Conservation (phyloP, 2,888 invertebrate species). For the Mechanitis messenoides region DNA sequence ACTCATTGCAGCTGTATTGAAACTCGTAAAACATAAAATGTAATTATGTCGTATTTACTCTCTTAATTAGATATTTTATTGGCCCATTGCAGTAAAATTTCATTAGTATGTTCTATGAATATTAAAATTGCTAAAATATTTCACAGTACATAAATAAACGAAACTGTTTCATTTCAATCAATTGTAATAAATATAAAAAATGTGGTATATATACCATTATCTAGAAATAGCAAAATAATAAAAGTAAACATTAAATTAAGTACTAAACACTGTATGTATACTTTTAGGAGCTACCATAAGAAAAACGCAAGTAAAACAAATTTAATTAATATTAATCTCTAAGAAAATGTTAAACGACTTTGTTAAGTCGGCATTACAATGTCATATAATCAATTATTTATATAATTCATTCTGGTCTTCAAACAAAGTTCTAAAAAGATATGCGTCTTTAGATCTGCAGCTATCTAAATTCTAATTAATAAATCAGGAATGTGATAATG, state of each 20-base stretch:
- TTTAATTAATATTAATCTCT: not conserved
- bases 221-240: too few relatives aligned
- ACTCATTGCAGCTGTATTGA: constrained; percentile 30
- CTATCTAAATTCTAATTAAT: constrained; percentile 66
- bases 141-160: not conserved
- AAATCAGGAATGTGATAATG: constrained; percentile 75
- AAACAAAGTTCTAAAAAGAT: constrained; percentile 26
- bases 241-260: too few relatives aligned
- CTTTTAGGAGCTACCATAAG: not conserved
- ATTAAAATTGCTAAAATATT: not conserved
- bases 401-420: constrained; percentile 22
- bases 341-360: not conserved
- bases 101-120: constrained; percentile 6
- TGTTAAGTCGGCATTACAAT: not conserved
- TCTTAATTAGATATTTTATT: constrained; percentile 24
- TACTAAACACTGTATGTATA: too few relatives aligned
- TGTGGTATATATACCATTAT: too few relatives aligned
- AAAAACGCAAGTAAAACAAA: not conserved
- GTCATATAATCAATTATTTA: constrained; percentile 16
- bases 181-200: too few relatives aligned
- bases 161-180: not conserved
- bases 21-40: constrained; percentile 28
- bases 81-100: constrained; percentile 17
- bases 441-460: constrained; percentile 24
- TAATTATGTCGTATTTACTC: constrained; percentile 13